Conservation (phyloP, 2,888 invertebrate genomes). For the Ennomos quercinarius region DNA sequence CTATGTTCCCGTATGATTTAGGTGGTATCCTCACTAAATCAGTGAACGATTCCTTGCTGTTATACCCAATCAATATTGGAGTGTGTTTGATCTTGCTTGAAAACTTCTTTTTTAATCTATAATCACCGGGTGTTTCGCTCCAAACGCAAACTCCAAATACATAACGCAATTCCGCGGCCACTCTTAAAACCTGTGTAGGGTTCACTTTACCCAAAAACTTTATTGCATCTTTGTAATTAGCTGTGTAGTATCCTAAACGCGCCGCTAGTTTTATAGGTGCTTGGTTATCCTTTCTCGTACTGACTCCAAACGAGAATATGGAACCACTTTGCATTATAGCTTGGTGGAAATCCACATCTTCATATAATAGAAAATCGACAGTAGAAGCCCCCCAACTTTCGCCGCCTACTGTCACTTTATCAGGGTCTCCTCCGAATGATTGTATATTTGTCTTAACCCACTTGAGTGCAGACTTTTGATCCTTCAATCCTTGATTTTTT, state of each 20-base stretch:
- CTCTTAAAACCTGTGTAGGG: conserved; percentile 51
- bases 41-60: conserved; percentile 54
- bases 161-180: conserved; percentile 43
- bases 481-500: conserved; percentile 65
- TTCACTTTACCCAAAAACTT: conserved; percentile 48
- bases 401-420: conserved; percentile 63
- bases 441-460: conserved; percentile 65
- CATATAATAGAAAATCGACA: conserved; percentile 60
- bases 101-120: conserved; percentile 46
- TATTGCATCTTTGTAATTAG: conserved; percentile 48
- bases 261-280: conserved; percentile 55
- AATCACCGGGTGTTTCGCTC: conserved; percentile 6
- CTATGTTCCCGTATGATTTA: conserved; percentile 37
- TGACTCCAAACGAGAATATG: conserved; percentile 46
- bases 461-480: conserved; percentile 60
- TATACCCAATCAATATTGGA: conserved; percentile 56
- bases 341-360: conserved; percentile 58
- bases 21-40: conserved; percentile 42
- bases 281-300: conserved; percentile 46
- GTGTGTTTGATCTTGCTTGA: conserved; percentile 42
- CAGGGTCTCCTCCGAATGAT: conserved; percentile 61
- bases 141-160: conserved; percentile 46
- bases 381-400: conserved; percentile 66
- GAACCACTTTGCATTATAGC: conserved; percentile 65
- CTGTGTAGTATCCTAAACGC: conserved; percentile 48